Percentiles rank a stretch among this genome's conserved stretches.
phyloP scores from a whole-genome alignment of 2,888 invertebrate species.

The Gisinianus flammeolus region DNA sequence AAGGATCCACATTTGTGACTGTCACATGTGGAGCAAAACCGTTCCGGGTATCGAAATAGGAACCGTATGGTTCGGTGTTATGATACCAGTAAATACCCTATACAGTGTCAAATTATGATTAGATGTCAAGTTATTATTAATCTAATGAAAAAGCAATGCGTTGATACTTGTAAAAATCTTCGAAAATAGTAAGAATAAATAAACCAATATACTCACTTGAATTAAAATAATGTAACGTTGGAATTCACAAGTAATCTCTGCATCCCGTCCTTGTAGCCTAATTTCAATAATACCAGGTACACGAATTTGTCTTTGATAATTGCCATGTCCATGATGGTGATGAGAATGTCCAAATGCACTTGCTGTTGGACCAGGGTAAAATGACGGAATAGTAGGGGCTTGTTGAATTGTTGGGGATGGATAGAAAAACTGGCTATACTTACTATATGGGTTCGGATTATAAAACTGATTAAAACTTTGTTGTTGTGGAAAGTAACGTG shows the following conservation, averaged over 20 bases:
- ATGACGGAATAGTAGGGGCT: conserved; percentile 10
- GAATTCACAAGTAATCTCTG: conserved; percentile 55
- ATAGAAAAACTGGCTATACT: conserved; percentile 32
- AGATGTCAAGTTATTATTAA: not conserved
- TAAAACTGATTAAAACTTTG: conserved; percentile 34
- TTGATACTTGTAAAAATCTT: too few species aligned
- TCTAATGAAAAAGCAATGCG: not conserved
- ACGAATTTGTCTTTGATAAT: conserved; percentile 49
- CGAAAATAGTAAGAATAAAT: too few species aligned
- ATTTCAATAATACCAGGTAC: conserved; percentile 54
- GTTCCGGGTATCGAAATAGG: conserved; percentile 54
- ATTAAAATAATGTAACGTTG: conserved; percentile 52
- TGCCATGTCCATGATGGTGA: conserved; percentile 15
- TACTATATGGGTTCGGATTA: conserved; percentile 27
- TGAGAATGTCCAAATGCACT: conserved; percentile 9
- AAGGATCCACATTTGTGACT: conserved; percentile 47
- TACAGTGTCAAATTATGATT: not conserved
- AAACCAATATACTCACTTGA: conserved; percentile 47
- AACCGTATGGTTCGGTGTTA: conserved; percentile 54
- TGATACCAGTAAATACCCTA: conserved; percentile 58
- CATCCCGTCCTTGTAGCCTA: conserved; percentile 44
- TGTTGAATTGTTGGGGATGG: conserved; percentile 13
- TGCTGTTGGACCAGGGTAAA: not conserved
- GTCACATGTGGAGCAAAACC: conserved; percentile 53
- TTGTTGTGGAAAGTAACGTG: conserved; percentile 32